phyloP scores from a whole-genome alignment of 2,113 vertebrate genomes.

The Lanius ludovicianus region DNA sequence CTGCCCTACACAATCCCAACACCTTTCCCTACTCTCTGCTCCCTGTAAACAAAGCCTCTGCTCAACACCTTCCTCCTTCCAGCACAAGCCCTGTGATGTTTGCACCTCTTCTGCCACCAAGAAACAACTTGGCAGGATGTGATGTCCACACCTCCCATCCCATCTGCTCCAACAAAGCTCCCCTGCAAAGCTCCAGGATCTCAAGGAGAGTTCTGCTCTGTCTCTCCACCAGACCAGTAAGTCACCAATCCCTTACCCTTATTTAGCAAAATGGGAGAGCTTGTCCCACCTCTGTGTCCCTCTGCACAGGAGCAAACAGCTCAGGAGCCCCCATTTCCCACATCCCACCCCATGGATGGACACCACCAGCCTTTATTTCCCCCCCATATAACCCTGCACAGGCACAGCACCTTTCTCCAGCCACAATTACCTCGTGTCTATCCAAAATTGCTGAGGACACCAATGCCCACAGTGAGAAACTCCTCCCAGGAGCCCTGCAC shows the following conservation, averaged over 20 bases:
- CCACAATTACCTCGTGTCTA: not conserved
- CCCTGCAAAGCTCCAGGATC: not conserved
- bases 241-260: not conserved
- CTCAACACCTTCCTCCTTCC: not conserved
- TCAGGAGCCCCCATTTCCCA: not conserved
- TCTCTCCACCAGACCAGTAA: not conserved
- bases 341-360: not conserved
- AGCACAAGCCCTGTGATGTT: not conserved
- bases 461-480: fast-evolving
- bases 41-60: not conserved
- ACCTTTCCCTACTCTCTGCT: fast-evolving
- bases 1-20: fast-evolving
- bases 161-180: not conserved
- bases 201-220: not conserved
- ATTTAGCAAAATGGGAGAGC: not conserved
- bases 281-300: not conserved
- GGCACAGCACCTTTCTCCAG: not conserved
- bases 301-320: not conserved
- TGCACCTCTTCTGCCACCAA: not conserved
- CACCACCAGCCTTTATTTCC: not conserved
- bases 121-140: fast-evolving
- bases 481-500: not conserved
- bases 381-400: not conserved
- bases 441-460: not conserved
- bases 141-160: not conserved